Percentiles rank a stretch among this genome's conserved stretches.
phyloP scores from a whole-genome alignment of 2,888 invertebrate species.

The Chrysodeixis includens region DNA sequence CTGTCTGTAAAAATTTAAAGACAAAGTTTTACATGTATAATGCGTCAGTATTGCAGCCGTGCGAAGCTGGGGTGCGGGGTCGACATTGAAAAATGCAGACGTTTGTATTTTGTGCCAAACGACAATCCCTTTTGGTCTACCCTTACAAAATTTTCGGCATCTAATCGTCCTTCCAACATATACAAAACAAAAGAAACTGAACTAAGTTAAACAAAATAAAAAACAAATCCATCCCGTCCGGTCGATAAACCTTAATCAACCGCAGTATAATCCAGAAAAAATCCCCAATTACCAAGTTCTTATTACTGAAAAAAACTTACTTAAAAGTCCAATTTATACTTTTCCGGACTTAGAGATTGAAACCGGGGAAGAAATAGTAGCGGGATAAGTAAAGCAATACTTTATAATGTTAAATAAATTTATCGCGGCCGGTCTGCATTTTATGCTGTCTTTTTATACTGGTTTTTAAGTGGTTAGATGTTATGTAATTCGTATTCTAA shows the following conservation, averaged over 20 bases:
- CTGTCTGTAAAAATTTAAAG: no score
- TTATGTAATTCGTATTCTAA: background rate
- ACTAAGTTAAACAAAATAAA: background rate
- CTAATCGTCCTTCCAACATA: no score
- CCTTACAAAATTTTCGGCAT: no score
- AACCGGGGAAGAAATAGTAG: slow-evolving; percentile 6
- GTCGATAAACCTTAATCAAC: slow-evolving; percentile 2
- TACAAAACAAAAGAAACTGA: background rate
- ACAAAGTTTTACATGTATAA: no score
- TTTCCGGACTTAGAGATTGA: background rate
- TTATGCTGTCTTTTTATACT: background rate
- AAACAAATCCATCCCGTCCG: background rate
- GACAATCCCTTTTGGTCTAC: background rate
- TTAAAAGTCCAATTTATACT: slow-evolving; percentile 13
- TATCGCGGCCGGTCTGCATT: slow-evolving; percentile 16
- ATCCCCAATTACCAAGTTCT: slow-evolving; percentile 5
- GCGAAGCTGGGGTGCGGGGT: no score
- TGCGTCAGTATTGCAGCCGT: no score
- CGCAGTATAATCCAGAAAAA: background rate
- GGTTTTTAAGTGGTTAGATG: background rate
- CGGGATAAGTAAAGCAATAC: background rate
- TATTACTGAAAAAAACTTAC: background rate
- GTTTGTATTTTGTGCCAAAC: background rate
- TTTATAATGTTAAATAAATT: slow-evolving; percentile 8
- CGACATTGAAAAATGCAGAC: no score